Evolutionary conservation across 2,113 vertebrate genomes (phyloP).

Genomic region (Deroptyus accipitrinus): DNA sequence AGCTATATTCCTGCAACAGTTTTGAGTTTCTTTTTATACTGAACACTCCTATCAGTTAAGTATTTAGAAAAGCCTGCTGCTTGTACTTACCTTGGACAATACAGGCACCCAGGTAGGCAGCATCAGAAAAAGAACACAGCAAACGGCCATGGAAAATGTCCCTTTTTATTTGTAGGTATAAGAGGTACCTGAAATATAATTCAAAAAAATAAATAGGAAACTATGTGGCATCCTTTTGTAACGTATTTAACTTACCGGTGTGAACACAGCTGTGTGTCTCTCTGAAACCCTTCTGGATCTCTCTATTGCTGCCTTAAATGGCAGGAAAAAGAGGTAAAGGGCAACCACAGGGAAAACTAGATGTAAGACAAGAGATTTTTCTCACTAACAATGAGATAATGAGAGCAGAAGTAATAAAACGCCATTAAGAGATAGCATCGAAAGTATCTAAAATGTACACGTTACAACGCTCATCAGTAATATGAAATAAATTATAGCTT

Average conservation of each 20-base stretch:
- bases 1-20: background rate
- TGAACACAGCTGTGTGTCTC: background rate
- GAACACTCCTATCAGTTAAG: background rate
- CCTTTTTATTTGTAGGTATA: slow-evolving; percentile 96
- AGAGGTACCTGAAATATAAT: slow-evolving; percentile 85
- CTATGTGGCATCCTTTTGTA: background rate
- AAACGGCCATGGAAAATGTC: slow-evolving; percentile 97
- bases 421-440: background rate
- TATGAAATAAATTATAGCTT: background rate
- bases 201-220: background rate
- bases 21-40: background rate
- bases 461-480: background rate
- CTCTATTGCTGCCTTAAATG: background rate
- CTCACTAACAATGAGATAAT: background rate
- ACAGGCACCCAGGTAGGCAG: slow-evolving; percentile 93
- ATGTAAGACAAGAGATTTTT: background rate
- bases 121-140: slow-evolving; percentile 93
- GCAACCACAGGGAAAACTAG: background rate
- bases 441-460: background rate
- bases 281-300: background rate
- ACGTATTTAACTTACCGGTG: background rate
- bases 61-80: background rate
- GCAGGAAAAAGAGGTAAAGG: background rate
- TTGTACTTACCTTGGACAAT: slow-evolving; percentile 89
- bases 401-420: background rate